Base-by-base conservation (phyloP, 2,113 vertebrate species). In the Triplophysa dalaica region DNA sequence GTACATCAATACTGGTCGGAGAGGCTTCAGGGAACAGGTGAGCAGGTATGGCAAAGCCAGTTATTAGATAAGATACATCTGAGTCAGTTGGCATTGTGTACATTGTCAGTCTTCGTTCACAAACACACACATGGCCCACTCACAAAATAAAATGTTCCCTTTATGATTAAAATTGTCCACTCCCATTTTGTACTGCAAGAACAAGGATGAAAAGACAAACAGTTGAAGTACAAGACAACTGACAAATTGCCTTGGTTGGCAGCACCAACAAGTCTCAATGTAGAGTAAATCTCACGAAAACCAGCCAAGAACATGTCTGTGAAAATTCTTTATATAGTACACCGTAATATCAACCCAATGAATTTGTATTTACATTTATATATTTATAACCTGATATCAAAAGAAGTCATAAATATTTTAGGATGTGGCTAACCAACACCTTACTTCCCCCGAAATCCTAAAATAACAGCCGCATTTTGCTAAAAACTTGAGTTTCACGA, bases 1-100 rank as follows among this genome's bases (percentile, higher is more conserved):
- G 87, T 89, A 90, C 90, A 92, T 87, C 87, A 94, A 92, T 92
- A 94, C 92, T 94, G 92, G 89, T 88, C 82, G 19, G 79, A 76
- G 70, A 80, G 82, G 78, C 75, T 77, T 43, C 8, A 82, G 43
- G 48, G 78, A 77, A 83, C 60, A n/a, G 58, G 54, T 43, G 63
- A 86, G 64, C 78, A 33, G 10, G 33, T 50, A 84, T 78, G 60
- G 16, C 14, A 45, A 67, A 65, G 81, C 56, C 61, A 38, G 54
- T 62, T 56, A 74, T 64, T 29, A 52, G 68, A 79, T 48, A 63
- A 43, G 41, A 80, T 84, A 90, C 87, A 91, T 85, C 81, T 82
- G 64, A 75, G 85, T 90, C 80, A 84, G 83, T 92, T 92, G 90
- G 91, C 91, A 90, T 89, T 81, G 82, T 83, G 86, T 87, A 74